These are phyloP conservation scores for Agriopis leucophaearia DNA, from an alignment of 2,888 invertebrate genomes.

Conservation along the genomic window DNA sequence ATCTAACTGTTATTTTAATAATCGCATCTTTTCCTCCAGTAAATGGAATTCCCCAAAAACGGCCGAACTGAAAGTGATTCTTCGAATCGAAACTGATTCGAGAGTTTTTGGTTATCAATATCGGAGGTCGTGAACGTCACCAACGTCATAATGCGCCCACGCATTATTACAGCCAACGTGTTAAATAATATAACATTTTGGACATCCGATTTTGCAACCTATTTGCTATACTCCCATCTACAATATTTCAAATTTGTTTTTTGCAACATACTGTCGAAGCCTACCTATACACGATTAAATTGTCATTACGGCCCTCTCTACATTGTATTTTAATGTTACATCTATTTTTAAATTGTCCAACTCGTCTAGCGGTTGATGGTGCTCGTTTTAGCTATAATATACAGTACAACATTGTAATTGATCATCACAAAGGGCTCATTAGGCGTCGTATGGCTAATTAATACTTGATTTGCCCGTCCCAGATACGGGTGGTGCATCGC, in stretches of 20 bases:
- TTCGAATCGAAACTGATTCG: slow-evolving; percentile 72
- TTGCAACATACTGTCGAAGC: slow-evolving; percentile 29
- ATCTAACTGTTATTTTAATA: slow-evolving; percentile 43
- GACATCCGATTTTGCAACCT: slow-evolving; percentile 17
- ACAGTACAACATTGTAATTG: slow-evolving; percentile 42
- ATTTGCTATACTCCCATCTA: slow-evolving; percentile 11
- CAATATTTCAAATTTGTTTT: slow-evolving; percentile 28
- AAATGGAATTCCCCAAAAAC: slow-evolving; percentile 62
- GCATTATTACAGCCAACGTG: slow-evolving; percentile 25
- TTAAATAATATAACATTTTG: slow-evolving; percentile 23
- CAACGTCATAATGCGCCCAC: slow-evolving; percentile 33
- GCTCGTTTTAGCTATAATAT: slow-evolving; percentile 23
- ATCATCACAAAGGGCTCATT: slow-evolving; percentile 67
- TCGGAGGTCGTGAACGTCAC: slow-evolving; percentile 62
- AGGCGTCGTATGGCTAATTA: slow-evolving; percentile 76
- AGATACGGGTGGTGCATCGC: slow-evolving; percentile 80
- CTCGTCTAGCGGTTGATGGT: slow-evolving; percentile 16
- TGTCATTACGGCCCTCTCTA: slow-evolving; percentile 21
- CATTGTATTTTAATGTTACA: slow-evolving; percentile 31
- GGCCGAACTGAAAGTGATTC: slow-evolving; percentile 74
- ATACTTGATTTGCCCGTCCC: slow-evolving; percentile 80
- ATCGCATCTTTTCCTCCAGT: slow-evolving; percentile 61
- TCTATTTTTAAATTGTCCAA: slow-evolving; percentile 23
- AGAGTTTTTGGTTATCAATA: slow-evolving; percentile 66
- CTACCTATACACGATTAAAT: slow-evolving; percentile 17